phyloP scores from a whole-genome alignment of 2,797 vertebrate genomes.

The Rachycentron canadum region DNA sequence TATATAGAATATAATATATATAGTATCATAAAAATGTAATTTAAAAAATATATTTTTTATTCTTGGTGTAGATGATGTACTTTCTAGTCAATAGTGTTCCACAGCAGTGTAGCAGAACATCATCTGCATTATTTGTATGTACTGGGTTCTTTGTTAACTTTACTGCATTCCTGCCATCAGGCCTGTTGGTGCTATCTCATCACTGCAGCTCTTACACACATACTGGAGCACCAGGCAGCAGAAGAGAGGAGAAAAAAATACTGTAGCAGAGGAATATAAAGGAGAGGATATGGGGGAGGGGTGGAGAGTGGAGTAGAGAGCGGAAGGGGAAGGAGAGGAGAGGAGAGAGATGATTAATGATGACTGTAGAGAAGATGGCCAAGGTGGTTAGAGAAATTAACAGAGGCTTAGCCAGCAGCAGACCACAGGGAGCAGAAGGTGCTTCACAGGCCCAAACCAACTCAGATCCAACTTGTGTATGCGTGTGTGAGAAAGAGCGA shows the following conservation, averaged over 20 bases:
- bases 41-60: not conserved
- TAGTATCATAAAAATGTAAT: constrained; percentile 13
- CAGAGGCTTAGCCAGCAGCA: constrained; percentile 77
- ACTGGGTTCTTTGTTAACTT: constrained; percentile 55
- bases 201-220: constrained; percentile 68
- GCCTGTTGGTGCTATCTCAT: constrained; percentile 68
- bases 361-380: constrained; percentile 75
- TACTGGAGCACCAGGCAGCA: constrained; percentile 44
- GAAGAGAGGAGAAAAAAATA: constrained; percentile 39
- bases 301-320: constrained; percentile 8
- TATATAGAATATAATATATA: too few species aligned
- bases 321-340: constrained; percentile 17
- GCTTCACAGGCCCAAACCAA: constrained; percentile 45
- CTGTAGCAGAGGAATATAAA: constrained; percentile 53
- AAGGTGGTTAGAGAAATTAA: constrained; percentile 83
- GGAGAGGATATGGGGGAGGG: constrained; percentile 50
- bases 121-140: constrained; percentile 48
- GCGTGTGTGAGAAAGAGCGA: not conserved
- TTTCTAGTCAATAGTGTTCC: constrained; percentile 12
- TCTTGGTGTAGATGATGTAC: constrained; percentile 1
- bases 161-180: constrained; percentile 60
- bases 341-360: constrained; percentile 78
- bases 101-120: constrained; percentile 28
- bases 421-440: constrained; percentile 69
- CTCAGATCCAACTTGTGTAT: constrained; percentile 38